Conservation (phyloP, 1,140 invertebrate species). For the Thereuonema tuberculata region DNA sequence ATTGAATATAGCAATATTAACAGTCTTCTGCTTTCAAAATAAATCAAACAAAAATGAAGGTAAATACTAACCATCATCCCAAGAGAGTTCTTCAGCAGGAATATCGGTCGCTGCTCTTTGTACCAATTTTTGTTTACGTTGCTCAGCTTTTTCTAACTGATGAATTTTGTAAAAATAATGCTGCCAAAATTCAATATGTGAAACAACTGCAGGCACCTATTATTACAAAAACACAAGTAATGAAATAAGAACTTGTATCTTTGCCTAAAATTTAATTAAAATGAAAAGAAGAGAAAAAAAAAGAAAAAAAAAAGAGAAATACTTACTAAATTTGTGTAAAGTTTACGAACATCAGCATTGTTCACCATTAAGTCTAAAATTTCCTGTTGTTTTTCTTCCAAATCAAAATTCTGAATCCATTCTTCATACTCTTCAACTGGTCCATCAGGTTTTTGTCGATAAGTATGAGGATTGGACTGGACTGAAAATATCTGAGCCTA, state of each 20-base stretch:
- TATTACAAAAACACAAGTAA: conserved; percentile 4
- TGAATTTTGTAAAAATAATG: conserved; percentile 36
- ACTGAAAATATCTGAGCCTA: conserved; percentile 33
- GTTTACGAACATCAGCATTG: conserved; percentile 30
- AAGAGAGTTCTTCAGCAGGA: conserved; percentile 15
- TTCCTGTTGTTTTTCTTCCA: conserved; percentile 31
- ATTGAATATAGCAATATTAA: too few relatives aligned
- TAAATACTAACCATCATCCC: conserved; percentile 23
- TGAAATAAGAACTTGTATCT: not conserved
- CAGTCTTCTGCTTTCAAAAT: too few relatives aligned
- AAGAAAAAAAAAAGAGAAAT: too few relatives aligned
- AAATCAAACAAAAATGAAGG: too few relatives aligned
- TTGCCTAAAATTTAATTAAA: too few relatives aligned
- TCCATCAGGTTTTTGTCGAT: conserved; percentile 31
- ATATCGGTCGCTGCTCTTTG: conserved; percentile 17
- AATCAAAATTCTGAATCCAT: conserved; percentile 33
- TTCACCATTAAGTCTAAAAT: conserved; percentile 34
- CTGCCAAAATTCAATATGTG: conserved; percentile 37
- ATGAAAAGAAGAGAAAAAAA: too few relatives aligned
- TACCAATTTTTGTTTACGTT: conserved; percentile 27
- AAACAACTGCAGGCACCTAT: conserved; percentile 31
- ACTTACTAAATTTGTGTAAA: conserved; percentile 35
- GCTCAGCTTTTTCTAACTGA: conserved; percentile 31
- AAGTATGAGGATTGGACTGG: conserved; percentile 34
- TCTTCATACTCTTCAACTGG: conserved; percentile 29